Evolutionary conservation across 1,140 invertebrate species (phyloP).

Genomic region (Amphibalanus amphitrite): DNA sequence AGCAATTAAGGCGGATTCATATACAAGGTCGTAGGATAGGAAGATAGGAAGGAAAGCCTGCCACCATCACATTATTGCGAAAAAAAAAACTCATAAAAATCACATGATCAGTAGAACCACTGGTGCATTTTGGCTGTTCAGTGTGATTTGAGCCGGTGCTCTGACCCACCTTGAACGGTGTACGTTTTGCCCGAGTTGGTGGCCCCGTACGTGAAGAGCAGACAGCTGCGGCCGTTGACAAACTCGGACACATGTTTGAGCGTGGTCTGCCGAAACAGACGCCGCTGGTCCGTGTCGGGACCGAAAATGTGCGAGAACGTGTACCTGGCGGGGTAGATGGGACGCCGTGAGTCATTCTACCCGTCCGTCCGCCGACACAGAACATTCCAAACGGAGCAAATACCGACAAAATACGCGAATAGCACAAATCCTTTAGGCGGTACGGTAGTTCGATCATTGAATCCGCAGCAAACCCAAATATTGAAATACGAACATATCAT

Average conservation of each 20-base stretch:
- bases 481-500: background rate
- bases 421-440: slow-evolving; percentile 23
- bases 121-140: too few species aligned
- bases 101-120: too few species aligned
- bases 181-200: slow-evolving; percentile 75
- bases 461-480: background rate
- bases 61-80: too few species aligned
- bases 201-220: slow-evolving; percentile 70
- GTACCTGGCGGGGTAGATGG: slow-evolving; percentile 25
- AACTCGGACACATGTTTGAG: slow-evolving; percentile 39
- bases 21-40: too few species aligned
- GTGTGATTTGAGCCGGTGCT: too few species aligned
- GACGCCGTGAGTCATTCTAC: background rate
- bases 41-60: too few species aligned
- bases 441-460: slow-evolving; percentile 13
- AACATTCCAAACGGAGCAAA: slow-evolving; percentile 8
- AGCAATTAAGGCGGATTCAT: too few species aligned
- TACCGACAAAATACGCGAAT: slow-evolving; percentile 21
- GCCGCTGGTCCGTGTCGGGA: slow-evolving; percentile 33
- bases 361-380: background rate
- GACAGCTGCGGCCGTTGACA: slow-evolving; percentile 48
- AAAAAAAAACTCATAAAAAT: too few species aligned
- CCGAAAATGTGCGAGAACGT: slow-evolving; percentile 47
- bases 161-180: slow-evolving; percentile 50
- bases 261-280: slow-evolving; percentile 41